These are phyloP conservation scores for Micoletzkya japonica DNA, from an alignment of 2,888 invertebrate species.

Conservation along the genomic window DNA sequence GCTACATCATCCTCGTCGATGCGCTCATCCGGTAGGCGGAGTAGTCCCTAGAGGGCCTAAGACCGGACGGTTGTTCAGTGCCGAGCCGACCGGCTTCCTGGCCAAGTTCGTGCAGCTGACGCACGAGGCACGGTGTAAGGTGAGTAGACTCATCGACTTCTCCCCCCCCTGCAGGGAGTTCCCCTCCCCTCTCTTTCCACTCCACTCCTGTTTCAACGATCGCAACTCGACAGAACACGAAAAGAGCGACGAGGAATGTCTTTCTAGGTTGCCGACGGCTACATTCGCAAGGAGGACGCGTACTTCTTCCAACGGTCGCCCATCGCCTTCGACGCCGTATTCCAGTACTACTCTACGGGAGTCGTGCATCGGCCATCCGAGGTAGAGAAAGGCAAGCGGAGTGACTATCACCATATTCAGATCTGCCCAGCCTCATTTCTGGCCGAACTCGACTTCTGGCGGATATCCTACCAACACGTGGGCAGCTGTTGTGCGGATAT, in stretches of 20 bases:
- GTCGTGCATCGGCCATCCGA: constrained; percentile 62
- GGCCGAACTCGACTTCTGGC: constrained; percentile 61
- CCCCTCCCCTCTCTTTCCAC: background rate
- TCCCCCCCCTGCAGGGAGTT: background rate
- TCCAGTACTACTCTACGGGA: constrained; percentile 59
- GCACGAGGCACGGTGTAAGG: constrained; percentile 55
- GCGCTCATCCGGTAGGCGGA: constrained; percentile 43
- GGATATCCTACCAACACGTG: constrained; percentile 55
- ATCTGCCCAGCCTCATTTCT: constrained; percentile 59
- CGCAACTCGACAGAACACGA: background rate
- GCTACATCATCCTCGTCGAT: constrained; percentile 55
- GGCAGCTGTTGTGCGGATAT: constrained; percentile 61
- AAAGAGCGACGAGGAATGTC: background rate
- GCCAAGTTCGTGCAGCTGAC: constrained; percentile 60
- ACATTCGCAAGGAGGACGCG: constrained; percentile 54
- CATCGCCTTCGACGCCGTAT: constrained; percentile 57
- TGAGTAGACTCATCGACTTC: constrained; percentile 28
- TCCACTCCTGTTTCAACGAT: background rate
- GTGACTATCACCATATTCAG: constrained; percentile 26
- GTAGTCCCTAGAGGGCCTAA: background rate
- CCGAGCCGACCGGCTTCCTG: constrained; percentile 57
- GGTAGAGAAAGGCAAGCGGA: constrained; percentile 27
- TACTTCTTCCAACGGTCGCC: constrained; percentile 62
- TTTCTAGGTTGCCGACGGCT: constrained; percentile 58
- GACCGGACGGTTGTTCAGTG: constrained; percentile 36